phyloP scores from a whole-genome alignment of 1,140 invertebrate species.

The Scylla paramamosain region DNA sequence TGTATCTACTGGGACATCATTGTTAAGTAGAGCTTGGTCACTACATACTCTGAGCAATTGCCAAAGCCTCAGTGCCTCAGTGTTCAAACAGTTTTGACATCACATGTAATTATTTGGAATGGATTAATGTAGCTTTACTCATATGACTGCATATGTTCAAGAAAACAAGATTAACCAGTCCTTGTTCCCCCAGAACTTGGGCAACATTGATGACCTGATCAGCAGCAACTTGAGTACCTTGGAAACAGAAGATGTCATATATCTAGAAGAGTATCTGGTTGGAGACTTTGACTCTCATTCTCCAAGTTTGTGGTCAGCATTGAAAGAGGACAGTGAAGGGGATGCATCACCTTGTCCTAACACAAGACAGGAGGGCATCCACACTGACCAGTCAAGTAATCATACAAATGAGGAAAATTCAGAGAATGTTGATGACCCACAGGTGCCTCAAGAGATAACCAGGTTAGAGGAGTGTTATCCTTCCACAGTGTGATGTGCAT shows the following conservation, averaged over 20 bases:
- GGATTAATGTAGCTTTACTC: too few relatives aligned
- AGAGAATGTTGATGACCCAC: not conserved
- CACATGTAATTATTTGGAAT: too few relatives aligned
- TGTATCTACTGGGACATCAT: too few relatives aligned
- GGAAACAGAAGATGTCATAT: conserved; percentile 58
- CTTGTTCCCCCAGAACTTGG: conserved; percentile 36
- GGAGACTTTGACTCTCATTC: not conserved
- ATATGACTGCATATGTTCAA: too few relatives aligned
- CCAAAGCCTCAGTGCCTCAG: too few relatives aligned
- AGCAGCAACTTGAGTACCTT: not conserved
- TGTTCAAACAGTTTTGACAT: too few relatives aligned
- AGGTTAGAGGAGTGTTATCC: not conserved
- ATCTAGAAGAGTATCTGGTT: conserved; percentile 56
- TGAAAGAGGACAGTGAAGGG: not conserved
- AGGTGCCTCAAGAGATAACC: not conserved
- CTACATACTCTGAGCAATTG: too few relatives aligned
- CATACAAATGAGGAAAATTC: not conserved
- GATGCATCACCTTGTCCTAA: not conserved
- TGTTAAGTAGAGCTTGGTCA: too few relatives aligned
- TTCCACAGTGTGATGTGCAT: not conserved
- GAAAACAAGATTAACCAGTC: too few relatives aligned
- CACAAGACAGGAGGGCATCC: not conserved
- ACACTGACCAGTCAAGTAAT: not conserved
- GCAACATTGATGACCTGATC: conserved; percentile 46
- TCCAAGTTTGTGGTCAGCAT: not conserved